Evolutionary conservation across 2,797 vertebrate species (phyloP).

Genomic region (Anas bahamensis): DNA sequence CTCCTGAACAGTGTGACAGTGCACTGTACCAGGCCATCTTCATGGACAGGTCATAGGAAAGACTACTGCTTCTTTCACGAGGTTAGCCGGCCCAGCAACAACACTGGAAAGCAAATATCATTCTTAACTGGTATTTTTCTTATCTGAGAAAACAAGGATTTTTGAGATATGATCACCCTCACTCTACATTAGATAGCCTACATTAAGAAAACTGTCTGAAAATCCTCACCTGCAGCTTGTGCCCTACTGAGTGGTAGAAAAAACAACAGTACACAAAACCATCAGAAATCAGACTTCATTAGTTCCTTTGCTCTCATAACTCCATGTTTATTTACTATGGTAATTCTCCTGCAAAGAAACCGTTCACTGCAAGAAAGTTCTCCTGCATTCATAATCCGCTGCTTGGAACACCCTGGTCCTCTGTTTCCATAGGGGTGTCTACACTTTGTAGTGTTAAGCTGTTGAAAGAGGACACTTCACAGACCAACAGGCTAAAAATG

Average conservation of each 20-base stretch:
- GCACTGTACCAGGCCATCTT: neutral
- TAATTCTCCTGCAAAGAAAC: neutral
- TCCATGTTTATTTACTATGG: neutral
- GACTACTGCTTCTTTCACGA: neutral
- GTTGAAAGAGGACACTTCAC: neutral
- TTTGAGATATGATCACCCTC: neutral
- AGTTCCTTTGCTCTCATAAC: neutral
- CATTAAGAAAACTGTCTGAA: neutral
- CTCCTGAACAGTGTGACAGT: neutral
- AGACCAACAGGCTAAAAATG: neutral
- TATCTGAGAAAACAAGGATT: neutral
- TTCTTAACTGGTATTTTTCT: neutral
- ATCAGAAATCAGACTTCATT: neutral
- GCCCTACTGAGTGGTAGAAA: neutral
- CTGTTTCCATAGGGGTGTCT: neutral
- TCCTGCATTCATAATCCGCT: neutral
- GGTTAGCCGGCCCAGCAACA: neutral
- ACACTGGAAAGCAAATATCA: neutral
- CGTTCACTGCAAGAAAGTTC: neutral
- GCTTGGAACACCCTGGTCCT: constrained; percentile 8
- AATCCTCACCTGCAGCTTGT: neutral
- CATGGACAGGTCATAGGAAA: neutral
- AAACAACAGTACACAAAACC: neutral
- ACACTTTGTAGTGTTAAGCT: neutral
- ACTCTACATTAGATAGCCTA: neutral